These are phyloP conservation scores for Drosophila neotestacea DNA, from an alignment of 2,888 invertebrate species.

Conservation along the genomic window DNA sequence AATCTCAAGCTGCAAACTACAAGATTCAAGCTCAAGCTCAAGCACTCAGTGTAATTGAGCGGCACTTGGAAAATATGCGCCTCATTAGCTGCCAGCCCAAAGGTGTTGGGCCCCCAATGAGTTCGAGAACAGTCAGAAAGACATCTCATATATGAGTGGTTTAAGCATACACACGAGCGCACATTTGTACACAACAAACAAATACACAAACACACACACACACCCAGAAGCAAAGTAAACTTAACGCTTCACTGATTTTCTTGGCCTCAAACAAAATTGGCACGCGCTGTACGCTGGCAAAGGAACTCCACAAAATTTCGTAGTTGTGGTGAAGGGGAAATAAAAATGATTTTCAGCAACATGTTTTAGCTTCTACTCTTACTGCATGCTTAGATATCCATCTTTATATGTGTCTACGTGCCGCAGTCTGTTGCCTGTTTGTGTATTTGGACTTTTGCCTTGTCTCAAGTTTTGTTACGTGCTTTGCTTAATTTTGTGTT, in stretches of 20 bases:
- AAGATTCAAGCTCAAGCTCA: constrained; percentile 34
- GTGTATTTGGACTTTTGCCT: constrained; percentile 35
- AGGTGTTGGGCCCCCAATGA: constrained; percentile 51
- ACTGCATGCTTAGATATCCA: constrained; percentile 55
- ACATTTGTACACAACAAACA: constrained; percentile 27
- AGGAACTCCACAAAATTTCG: constrained; percentile 7
- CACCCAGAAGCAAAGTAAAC: constrained; percentile 36
- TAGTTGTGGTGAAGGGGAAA: constrained; percentile 17
- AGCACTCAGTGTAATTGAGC: constrained; percentile 80
- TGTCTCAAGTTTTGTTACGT: constrained; percentile 63
- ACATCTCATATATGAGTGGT: constrained; percentile 40
- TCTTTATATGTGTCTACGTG: constrained; percentile 66
- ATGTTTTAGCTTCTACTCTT: constrained; percentile 41
- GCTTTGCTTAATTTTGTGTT: constrained; percentile 61
- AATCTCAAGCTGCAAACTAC: constrained; percentile 4
- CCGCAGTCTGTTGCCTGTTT: constrained; percentile 17
- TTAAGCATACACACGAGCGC: constrained; percentile 28
- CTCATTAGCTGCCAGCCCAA: constrained; percentile 71
- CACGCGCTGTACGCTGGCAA: constrained; percentile 40
- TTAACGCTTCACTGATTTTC: constrained; percentile 76
- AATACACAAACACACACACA: constrained; percentile 18
- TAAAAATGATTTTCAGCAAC: constrained; percentile 56
- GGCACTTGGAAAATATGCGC: constrained; percentile 77
- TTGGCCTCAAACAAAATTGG: constrained; percentile 67
- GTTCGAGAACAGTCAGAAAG: constrained; percentile 42